A percentile compares a stretch with the other conserved stretches of the same genome.
Evolutionary conservation across 2,797 vertebrate genomes (phyloP).

Genomic region (Linurgus olivaceus): DNA sequence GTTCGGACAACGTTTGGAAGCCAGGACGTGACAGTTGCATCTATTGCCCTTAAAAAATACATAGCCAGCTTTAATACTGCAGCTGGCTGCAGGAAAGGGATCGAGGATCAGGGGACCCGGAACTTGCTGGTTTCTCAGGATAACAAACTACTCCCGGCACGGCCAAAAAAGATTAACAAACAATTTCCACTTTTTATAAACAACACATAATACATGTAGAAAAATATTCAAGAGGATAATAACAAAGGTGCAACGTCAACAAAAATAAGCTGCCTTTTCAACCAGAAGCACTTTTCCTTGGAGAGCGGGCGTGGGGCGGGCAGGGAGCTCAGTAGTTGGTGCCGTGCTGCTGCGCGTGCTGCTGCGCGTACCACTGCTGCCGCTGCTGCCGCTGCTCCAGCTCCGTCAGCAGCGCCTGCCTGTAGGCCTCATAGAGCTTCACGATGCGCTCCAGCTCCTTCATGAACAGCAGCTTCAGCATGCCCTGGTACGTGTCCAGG

Average conservation of each 20-base stretch:
- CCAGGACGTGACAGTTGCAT: background rate
- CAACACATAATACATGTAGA: constrained; percentile 66
- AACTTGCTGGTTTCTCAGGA: background rate
- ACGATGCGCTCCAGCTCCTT: constrained; percentile 98
- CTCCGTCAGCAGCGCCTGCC: constrained; percentile 91
- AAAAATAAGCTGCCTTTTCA: constrained; percentile 71
- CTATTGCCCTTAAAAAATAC: constrained; percentile 4
- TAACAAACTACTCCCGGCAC: constrained; percentile 30
- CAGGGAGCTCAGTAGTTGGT: constrained; percentile 65
- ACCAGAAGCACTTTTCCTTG: constrained; percentile 51
- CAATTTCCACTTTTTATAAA: constrained; percentile 39
- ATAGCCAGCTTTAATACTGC: background rate
- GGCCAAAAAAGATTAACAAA: constrained; percentile 36
- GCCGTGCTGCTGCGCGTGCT: constrained; percentile 88
- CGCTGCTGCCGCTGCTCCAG: constrained; percentile 92
- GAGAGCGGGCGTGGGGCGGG: background rate
- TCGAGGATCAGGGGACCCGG: background rate
- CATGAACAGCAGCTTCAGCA: constrained; percentile 99
- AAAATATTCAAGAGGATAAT: constrained; percentile 60
- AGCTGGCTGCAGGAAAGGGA: background rate
- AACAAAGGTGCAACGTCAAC: constrained; percentile 70
- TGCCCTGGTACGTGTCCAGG: constrained; percentile 97
- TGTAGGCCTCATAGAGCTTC: constrained; percentile 95
- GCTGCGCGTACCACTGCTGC: constrained; percentile 94
- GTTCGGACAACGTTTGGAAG: background rate